Evolutionary conservation across 2,888 invertebrate genomes (phyloP), one percentile per base, ranked within the genome.

Genomic region (Danaus chrysippus): DNA sequence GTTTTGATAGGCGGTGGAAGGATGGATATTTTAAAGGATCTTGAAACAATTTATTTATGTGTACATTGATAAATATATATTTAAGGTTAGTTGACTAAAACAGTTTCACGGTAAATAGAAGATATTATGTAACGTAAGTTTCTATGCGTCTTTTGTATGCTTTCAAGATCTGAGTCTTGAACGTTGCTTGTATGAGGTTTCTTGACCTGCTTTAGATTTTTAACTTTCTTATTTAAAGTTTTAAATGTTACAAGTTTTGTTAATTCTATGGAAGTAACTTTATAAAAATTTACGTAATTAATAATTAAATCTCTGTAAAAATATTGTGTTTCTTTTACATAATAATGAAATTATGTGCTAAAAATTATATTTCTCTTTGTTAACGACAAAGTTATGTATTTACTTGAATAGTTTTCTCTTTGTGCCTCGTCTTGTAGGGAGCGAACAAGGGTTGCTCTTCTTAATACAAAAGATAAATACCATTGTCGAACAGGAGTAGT

Each of bases 401-500:
- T 34, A 34, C 23, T 34, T 34, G 23, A 34, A 34, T 34, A 34
- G 23, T 34, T 34, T 34, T 34, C 23, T 34, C 23, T 34, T 34
- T 34, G 23, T 84, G 78, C 77, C 74, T 80, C 77, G 75, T 70
- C 70, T 73, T 66, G 77, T 72, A 76, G 75, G 73, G 68, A 72
- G 71, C 70, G 70, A 71, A 69, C 71, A 74, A 72, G 74, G 73
- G 74, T 76, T 74, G 79, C 76, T 77, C 76, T 75, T 79, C 78
- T 79, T 84, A 82, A 87, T 79, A 83, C 81, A 81, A 84, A 89
- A 87, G 84, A 85, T 84, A 90, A 90, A 90, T 83, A 86, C 80
- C 76, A 74, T 73, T 76, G 71, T 73, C 76, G 77, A 84, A 87
- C 86, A 87, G 84, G 83, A 81, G 77, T 73, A 74, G 83, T 86